Evolutionary conservation across 2,888 invertebrate genomes (phyloP).

Genomic region (Elmis aenea): DNA sequence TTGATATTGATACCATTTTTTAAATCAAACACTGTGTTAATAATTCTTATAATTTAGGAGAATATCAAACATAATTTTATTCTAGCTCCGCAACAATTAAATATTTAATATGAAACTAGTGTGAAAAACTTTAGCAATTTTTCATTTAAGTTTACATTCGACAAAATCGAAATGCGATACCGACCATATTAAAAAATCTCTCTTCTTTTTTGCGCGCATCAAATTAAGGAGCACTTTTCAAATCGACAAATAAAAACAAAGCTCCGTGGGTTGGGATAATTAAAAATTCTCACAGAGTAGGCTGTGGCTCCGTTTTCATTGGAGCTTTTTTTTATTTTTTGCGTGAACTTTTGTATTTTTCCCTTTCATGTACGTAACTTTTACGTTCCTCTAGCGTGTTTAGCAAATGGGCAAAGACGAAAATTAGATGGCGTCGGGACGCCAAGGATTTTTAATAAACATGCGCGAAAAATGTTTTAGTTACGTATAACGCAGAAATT

Average conservation of each 20-base stretch:
- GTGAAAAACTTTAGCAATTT: too few species aligned
- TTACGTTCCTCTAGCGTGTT: constrained; percentile 10
- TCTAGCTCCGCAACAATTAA: too few species aligned
- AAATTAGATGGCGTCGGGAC: neutral
- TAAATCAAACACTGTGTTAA: too few species aligned
- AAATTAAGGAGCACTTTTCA: constrained; percentile 36
- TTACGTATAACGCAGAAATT: too few species aligned
- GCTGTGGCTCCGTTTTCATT: constrained; percentile 35
- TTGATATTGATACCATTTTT: too few species aligned
- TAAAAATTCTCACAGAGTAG: constrained; percentile 44
- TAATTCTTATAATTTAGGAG: too few species aligned
- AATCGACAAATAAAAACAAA: constrained; percentile 44
- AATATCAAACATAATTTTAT: too few species aligned
- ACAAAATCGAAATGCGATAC: constrained; percentile 14
- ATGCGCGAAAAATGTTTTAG: too few species aligned
- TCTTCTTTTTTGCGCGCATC: too few species aligned
- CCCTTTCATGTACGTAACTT: too few species aligned
- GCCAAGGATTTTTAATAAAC: too few species aligned
- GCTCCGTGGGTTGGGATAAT: constrained; percentile 46
- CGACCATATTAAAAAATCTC: constrained; percentile 38
- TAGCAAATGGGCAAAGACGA: neutral
- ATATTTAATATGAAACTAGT: too few species aligned
- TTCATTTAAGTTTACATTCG: constrained; percentile 17
- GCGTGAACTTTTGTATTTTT: constrained; percentile 19
- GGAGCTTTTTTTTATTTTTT: constrained; percentile 28